Conservation (phyloP, 2,797 vertebrate species). For the Epinephelus malabaricus region DNA sequence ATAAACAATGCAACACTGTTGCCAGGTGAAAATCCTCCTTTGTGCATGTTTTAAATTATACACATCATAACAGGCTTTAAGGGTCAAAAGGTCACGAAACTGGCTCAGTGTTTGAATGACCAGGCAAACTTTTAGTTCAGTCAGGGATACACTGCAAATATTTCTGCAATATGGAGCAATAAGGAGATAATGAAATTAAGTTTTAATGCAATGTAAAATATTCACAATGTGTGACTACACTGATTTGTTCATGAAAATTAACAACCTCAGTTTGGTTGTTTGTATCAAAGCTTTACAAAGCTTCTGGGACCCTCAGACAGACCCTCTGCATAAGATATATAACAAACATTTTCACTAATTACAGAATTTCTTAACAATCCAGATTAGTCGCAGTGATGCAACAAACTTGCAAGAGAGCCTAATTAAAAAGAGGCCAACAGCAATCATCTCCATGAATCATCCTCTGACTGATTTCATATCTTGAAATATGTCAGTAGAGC, state of each 20-base stretch:
- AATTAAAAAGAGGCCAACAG: constrained; percentile 78
- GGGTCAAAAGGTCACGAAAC: constrained; percentile 42
- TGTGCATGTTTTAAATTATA: constrained; percentile 23
- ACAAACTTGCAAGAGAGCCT: constrained; percentile 77
- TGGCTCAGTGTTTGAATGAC: neutral
- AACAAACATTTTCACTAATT: constrained; percentile 78
- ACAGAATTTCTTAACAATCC: constrained; percentile 75
- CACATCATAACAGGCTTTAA: neutral
- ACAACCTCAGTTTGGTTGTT: constrained; percentile 60
- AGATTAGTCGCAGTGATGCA: constrained; percentile 78
- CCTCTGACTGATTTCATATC: constrained; percentile 67
- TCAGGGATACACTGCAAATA: constrained; percentile 16
- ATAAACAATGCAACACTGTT: constrained; percentile 42
- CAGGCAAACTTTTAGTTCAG: constrained; percentile 33
- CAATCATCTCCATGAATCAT: constrained; percentile 63
- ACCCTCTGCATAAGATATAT: constrained; percentile 57
- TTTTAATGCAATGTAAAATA: constrained; percentile 66
- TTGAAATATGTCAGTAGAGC: constrained; percentile 59
- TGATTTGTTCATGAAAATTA: constrained; percentile 67
- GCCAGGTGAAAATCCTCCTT: constrained; percentile 8
- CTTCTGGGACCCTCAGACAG: constrained; percentile 64
- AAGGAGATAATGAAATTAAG: constrained; percentile 34
- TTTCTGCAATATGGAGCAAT: constrained; percentile 53
- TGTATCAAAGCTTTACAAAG: constrained; percentile 70
- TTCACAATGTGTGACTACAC: constrained; percentile 64